Evolutionary conservation across 2,888 invertebrate species (phyloP), one percentile per base, ranked within the genome.

Genomic region (Drosophila colorata): DNA sequence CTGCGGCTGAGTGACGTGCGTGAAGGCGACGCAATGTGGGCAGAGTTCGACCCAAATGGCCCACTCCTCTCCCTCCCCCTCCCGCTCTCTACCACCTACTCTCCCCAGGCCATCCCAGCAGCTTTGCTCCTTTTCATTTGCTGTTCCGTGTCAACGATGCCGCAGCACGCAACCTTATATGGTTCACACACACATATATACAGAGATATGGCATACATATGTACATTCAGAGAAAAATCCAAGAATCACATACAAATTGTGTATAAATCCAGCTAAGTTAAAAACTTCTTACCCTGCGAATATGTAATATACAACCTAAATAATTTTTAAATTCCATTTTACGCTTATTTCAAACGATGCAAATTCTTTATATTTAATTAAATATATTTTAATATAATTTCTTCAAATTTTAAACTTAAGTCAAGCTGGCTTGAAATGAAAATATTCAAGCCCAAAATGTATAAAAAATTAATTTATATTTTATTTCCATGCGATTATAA

Each of bases 101-200:
- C 9, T 9, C n/a, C 43, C 7, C 8, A 16, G 4, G 8, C 9
- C 18, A n/a, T 5, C 18, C 6, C 41, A 41, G 44, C 49, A 41
- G 60, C n/a, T 9, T 16, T 53, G 28, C 11, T 67, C n/a, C 53
- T 33, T 16, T 63, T 35, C 11, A 67, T 16, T 67, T 63, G 33
- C 46, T 57, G 60, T 61, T 65, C 48, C 56, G 58, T 76, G 80
- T 74, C 83, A 80, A 87, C 74, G 73, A 58, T 58, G 64, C 49
- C 78, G 61, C 61, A 84, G 48, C 82, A 82, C 89, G 82, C 82
- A 56, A 84, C 66, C 74, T 66, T 69, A 67, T 59, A 52, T 52
- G 64, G 38, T 49, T 61, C 20, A 53, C 18, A 43, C 33, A 56
- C 8, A 38, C 31, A 35, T 14, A 16, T 8, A n/a, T 16, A 25